Percentiles rank a stretch among this genome's conserved stretches.
Evolutionary conservation across 2,888 invertebrate species (phyloP).

Genomic region (Tribolium freemani): DNA sequence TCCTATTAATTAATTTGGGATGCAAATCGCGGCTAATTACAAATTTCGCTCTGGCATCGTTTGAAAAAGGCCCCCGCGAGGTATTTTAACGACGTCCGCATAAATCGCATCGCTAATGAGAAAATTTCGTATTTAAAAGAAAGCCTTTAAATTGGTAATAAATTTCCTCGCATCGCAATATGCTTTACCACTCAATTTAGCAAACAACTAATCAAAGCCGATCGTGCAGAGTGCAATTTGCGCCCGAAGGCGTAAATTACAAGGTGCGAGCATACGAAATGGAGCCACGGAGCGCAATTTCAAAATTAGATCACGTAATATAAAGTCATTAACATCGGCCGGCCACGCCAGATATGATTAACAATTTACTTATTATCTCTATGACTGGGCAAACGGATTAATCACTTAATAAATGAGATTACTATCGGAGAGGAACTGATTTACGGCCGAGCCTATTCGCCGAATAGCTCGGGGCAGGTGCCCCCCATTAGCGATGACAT

Average conservation of each 20-base stretch:
- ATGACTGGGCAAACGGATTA: conserved; percentile 51
- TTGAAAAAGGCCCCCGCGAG: neutral
- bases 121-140: conserved; percentile 7
- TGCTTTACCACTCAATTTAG: conserved; percentile 21
- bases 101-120: conserved; percentile 28
- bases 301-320: conserved; percentile 59
- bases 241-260: conserved; percentile 29
- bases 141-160: conserved; percentile 11
- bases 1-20: conserved; percentile 28
- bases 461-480: neutral
- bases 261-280: conserved; percentile 33
- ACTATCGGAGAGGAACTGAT: conserved; percentile 33
- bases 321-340: conserved; percentile 53
- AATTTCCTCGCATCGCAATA: conserved; percentile 9
- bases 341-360: conserved; percentile 50
- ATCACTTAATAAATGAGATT: conserved; percentile 51
- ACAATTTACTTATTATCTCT: conserved; percentile 52
- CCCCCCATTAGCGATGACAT: neutral
- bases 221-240: conserved; percentile 30
- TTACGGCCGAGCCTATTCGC: conserved; percentile 10
- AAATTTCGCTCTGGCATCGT: conserved; percentile 1
- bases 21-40: conserved; percentile 25
- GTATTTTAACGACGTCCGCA: conserved; percentile 28
- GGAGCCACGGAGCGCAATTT: conserved; percentile 44
- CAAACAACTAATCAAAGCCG: conserved; percentile 25